Evolutionary conservation across 2,113 vertebrate species (phyloP).

Genomic region (Chroicocephalus ridibundus): DNA sequence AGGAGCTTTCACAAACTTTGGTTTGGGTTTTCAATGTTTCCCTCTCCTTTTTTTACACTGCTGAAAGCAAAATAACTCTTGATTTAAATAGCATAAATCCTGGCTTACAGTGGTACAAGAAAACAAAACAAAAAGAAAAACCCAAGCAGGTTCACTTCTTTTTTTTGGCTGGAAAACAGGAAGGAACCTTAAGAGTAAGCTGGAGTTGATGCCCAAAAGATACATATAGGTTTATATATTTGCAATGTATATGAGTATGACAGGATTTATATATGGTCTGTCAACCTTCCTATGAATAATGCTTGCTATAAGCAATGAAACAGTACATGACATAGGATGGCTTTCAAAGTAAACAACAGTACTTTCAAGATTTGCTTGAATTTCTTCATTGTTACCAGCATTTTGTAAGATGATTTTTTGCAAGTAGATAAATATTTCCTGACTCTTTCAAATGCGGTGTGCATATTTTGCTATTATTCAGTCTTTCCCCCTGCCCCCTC

Average conservation of each 20-base stretch:
- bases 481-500: background rate
- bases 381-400: background rate
- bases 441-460: background rate
- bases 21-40: background rate
- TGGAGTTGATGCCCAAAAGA: background rate
- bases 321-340: background rate
- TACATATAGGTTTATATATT: background rate
- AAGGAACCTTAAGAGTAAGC: background rate
- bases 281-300: background rate
- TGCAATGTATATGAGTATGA: background rate
- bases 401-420: background rate
- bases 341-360: background rate
- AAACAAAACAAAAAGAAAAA: background rate
- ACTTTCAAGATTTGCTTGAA: background rate
- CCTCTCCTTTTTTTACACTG: background rate
- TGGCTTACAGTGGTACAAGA: background rate
- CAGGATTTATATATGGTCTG: background rate
- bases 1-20: background rate
- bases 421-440: background rate
- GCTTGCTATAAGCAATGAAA: background rate
- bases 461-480: background rate
- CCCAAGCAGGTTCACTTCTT: background rate
- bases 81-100: background rate
- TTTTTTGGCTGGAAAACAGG: background rate
- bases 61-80: background rate